A percentile compares a stretch with the other conserved stretches of the same genome.
phyloP scores from a whole-genome alignment of 2,113 vertebrate genomes.

The Menidia beryllina region DNA sequence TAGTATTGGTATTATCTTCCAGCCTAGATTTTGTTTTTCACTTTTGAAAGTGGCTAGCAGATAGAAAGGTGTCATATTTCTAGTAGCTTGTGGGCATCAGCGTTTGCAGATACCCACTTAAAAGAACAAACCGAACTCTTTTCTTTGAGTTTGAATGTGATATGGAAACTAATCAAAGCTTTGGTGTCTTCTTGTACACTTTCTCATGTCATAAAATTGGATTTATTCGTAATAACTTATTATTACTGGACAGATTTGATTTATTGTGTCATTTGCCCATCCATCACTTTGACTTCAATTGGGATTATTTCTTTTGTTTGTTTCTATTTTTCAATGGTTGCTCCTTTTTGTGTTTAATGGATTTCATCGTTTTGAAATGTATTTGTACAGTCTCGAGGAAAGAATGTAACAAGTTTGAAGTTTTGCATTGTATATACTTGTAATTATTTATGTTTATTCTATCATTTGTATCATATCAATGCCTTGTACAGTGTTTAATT shows the following conservation, averaged over 20 bases:
- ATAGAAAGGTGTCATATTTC: conserved; percentile 50
- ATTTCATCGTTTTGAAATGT: conserved; percentile 71
- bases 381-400: conserved; percentile 77
- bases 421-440: conserved; percentile 93
- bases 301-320: conserved; percentile 18
- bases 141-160: conserved; percentile 44
- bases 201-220: conserved; percentile 42
- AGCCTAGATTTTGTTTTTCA: conserved; percentile 45
- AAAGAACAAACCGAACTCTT: conserved; percentile 45
- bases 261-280: conserved; percentile 62
- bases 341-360: conserved; percentile 71
- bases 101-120: conserved; percentile 20
- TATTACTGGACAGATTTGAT: conserved; percentile 68
- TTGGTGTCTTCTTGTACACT: conserved; percentile 40
- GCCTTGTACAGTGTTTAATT: conserved; percentile 95
- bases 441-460: conserved; percentile 96
- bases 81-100: conserved; percentile 51
- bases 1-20: conserved; percentile 56
- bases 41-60: conserved; percentile 44
- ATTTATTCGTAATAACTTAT: conserved; percentile 55
- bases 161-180: conserved; percentile 56
- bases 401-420: conserved; percentile 78
- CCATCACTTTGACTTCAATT: conserved; percentile 49
- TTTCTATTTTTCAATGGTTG: conserved; percentile 26
- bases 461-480: conserved; percentile 98